These are phyloP conservation scores for Rambutsinella grinnellia DNA, from an alignment of 2,888 invertebrate genomes.

Conservation along the genomic window DNA sequence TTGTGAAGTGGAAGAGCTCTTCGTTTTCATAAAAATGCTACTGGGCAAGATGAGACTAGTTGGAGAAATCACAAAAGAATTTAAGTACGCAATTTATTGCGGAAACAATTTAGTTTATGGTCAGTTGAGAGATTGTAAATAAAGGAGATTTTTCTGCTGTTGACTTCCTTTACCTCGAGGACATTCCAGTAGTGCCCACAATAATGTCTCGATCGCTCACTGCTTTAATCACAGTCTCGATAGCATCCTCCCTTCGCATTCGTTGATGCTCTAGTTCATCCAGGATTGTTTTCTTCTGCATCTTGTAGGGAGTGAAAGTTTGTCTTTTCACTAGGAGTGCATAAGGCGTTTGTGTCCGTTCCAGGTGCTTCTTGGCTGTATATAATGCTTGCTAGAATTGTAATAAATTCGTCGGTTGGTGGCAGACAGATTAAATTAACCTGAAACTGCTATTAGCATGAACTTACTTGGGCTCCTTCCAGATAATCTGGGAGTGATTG, in stretches of 20 bases:
- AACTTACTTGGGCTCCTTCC: slow-evolving; percentile 67
- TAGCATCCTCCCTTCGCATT: slow-evolving; percentile 69
- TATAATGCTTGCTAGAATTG: slow-evolving; percentile 67
- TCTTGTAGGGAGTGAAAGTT: slow-evolving; percentile 69
- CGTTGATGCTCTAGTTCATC: slow-evolving; percentile 65
- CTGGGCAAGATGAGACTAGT: not conserved
- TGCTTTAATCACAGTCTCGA: slow-evolving; percentile 68
- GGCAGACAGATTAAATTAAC: not conserved
- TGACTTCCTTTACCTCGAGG: slow-evolving; percentile 68
- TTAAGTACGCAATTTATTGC: too few species aligned
- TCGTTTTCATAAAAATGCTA: too few species aligned
- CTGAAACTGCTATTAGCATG: not conserved
- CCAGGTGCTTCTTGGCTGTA: slow-evolving; percentile 70
- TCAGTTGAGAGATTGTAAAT: not conserved
- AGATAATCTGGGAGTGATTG: slow-evolving; percentile 70
- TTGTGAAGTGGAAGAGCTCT: too few species aligned
- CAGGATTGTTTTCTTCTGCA: slow-evolving; percentile 55
- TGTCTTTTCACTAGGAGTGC: slow-evolving; percentile 70
- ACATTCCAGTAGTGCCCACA: slow-evolving; percentile 71
- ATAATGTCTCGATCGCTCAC: slow-evolving; percentile 69
- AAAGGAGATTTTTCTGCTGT: not conserved
- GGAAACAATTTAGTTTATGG: too few species aligned
- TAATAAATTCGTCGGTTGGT: too few species aligned
- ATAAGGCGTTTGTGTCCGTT: slow-evolving; percentile 69
- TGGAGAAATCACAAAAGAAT: not conserved